Base-by-base conservation (phyloP, 2,888 invertebrate genomes). In the Charanyca ferruginea region DNA sequence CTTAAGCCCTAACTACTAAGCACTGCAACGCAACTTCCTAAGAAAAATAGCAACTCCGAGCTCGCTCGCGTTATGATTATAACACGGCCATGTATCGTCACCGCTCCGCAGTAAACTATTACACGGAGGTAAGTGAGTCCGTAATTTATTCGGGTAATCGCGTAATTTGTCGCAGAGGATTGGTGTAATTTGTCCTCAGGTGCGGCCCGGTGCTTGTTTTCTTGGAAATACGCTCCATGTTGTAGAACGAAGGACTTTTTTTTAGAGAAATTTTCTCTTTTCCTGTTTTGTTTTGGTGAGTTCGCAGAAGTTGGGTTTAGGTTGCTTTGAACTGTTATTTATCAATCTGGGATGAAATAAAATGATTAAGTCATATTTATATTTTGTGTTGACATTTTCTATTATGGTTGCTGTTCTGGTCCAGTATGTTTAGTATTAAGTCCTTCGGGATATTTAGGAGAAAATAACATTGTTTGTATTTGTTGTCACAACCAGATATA, bases 111-210 rank as follows among this genome's bases (percentile, higher is more conserved):
- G 80, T 84, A 84, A 86, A 86, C 87, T 87, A 87, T 87, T 83
- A 83, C 73, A 61, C 53, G 65, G 62, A 72, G 74, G 83, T 81
- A 83, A 83, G 85, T 81, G 88, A 88, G 85, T 89, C 87, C 77
- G 91, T 91, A 90, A 91, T 91, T 91, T 91, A 90, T 91, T 90
- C 89, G 85, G 89, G 90, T 91, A 91, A 91, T 91, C 90, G 90
- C 66, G 90, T 89, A 89, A 91, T 91, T 90, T 91, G 91, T 91
- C 90, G 88, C 85, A 69, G 79, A 77, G 88, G 86, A 90, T 91
- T 88, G 90, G 81, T 84, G 84, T 86, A 85, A 91, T 91, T 88
- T 89, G 87, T 91, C 84, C 85, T 73, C 89, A 90, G 91, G 90
- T 91, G 89, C 81, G 84, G 79, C 76, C 63, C 65, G 74, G 63